Percentiles rank a stretch among this genome's conserved stretches.
Conservation (phyloP, 2,888 invertebrate genomes). For the Platypus cylindrus region DNA sequence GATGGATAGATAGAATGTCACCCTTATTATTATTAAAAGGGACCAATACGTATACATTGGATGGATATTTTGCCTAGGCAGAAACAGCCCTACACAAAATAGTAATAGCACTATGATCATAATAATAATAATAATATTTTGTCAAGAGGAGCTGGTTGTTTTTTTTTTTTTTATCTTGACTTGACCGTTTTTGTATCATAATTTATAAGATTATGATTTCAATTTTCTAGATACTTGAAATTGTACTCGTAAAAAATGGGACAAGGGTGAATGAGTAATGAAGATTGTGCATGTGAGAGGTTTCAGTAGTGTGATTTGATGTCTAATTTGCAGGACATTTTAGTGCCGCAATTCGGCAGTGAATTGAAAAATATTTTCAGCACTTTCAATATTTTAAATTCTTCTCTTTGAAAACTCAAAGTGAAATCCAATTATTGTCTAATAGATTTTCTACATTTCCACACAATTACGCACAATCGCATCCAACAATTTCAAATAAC, state of each 20-base stretch:
- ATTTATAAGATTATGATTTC: slow-evolving; percentile 8
- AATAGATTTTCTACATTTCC: too few relatives aligned
- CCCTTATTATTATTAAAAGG: slow-evolving; percentile 14
- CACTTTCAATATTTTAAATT: too few relatives aligned
- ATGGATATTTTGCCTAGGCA: too few relatives aligned
- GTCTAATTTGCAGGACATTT: too few relatives aligned
- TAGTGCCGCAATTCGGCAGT: too few relatives aligned
- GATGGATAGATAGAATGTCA: slow-evolving; percentile 8
- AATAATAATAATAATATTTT: slow-evolving; percentile 27
- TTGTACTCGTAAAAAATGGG: background rate
- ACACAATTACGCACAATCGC: too few relatives aligned
- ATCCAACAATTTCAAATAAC: too few relatives aligned
- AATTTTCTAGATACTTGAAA: slow-evolving; percentile 10
- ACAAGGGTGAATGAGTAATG: too few relatives aligned
- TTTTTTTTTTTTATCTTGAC: slow-evolving; percentile 33
- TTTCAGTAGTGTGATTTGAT: too few relatives aligned
- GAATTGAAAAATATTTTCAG: too few relatives aligned
- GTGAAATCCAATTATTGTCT: too few relatives aligned
- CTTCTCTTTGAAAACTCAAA: too few relatives aligned
- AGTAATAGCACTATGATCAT: slow-evolving; percentile 28
- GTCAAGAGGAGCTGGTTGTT: slow-evolving; percentile 28
- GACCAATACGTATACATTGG: slow-evolving; percentile 10
- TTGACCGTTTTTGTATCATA: slow-evolving; percentile 22
- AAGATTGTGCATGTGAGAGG: slow-evolving; percentile 1
- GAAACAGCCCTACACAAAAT: slow-evolving; percentile 27